Conservation (phyloP, 2,797 vertebrate genomes). For the Vespertilio murinus region DNA sequence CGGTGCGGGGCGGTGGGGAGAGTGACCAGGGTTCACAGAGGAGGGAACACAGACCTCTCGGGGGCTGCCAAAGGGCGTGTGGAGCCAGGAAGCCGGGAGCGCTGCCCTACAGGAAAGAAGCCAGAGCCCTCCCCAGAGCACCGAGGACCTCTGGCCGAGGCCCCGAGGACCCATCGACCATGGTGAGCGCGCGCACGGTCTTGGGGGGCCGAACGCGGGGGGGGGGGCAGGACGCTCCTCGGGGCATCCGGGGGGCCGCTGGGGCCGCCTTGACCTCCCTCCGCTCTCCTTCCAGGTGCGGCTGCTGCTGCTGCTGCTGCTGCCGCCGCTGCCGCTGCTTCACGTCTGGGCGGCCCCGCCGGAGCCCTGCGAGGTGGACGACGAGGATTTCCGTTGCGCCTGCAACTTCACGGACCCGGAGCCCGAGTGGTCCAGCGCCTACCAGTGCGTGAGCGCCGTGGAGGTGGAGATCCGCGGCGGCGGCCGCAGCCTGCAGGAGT, state of each 20-base stretch:
- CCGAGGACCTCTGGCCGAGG: background rate
- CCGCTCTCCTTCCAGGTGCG: conserved; percentile 50
- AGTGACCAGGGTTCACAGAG: conserved; percentile 7
- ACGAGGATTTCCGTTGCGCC: conserved; percentile 60
- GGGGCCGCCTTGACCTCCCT: background rate
- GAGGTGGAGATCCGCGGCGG: conserved; percentile 81
- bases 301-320: conserved; percentile 63
- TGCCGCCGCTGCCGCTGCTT: conserved; percentile 63
- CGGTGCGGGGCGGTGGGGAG: background rate
- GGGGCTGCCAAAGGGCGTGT: background rate
- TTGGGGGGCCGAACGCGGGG: background rate
- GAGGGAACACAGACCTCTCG: conserved; percentile 28
- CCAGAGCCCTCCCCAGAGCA: background rate
- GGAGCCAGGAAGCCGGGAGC: background rate
- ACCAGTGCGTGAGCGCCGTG: conserved; percentile 73
- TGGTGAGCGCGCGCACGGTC: conserved; percentile 62
- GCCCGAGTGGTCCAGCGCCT: conserved; percentile 67
- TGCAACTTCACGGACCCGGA: conserved; percentile 78
- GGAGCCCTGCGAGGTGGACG: conserved; percentile 65
- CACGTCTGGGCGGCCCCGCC: background rate
- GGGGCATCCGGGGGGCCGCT: too few species aligned
- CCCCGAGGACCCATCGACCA: background rate
- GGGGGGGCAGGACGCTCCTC: too few species aligned
- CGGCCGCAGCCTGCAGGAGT: conserved; percentile 75
- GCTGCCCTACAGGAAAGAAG: background rate